Conservation (phyloP, 2,888 invertebrate species). For the Caenorhabditis wallacei region DNA sequence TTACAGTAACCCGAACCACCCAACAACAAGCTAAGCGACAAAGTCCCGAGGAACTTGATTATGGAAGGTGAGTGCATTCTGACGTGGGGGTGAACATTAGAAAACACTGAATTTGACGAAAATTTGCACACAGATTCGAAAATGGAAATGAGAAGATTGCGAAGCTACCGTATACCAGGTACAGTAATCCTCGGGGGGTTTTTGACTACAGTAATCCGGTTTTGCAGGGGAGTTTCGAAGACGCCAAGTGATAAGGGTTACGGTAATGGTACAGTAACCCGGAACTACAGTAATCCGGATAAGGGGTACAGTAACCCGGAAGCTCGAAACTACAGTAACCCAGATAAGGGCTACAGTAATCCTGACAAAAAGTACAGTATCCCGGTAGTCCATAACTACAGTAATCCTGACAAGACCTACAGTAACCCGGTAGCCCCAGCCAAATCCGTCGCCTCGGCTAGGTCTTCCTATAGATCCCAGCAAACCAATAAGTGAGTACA, state of each 20-base stretch:
- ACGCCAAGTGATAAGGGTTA: constrained; percentile 42
- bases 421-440: neutral
- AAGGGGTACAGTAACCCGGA: neutral
- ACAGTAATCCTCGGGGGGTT: neutral
- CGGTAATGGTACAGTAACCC: no score
- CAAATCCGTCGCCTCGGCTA: constrained; percentile 1
- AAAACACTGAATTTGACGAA: no score
- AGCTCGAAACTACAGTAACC: no score
- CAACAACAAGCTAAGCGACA: neutral
- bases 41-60: constrained; percentile 44
- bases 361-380: neutral
- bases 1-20: neutral
- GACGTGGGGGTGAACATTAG: no score
- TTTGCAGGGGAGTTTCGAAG: constrained; percentile 33
- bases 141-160: neutral
- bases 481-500: neutral
- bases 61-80: constrained; percentile 5
- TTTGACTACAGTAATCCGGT: neutral
- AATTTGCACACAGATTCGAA: neutral
- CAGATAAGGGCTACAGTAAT: neutral
- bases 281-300: no score
- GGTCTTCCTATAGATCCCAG: constrained; percentile 11
- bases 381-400: neutral
- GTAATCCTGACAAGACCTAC: neutral
- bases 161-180: constrained; percentile 12